Evolutionary conservation across 2,113 vertebrate species (phyloP).

Genomic region (Malurus melanocephalus): DNA sequence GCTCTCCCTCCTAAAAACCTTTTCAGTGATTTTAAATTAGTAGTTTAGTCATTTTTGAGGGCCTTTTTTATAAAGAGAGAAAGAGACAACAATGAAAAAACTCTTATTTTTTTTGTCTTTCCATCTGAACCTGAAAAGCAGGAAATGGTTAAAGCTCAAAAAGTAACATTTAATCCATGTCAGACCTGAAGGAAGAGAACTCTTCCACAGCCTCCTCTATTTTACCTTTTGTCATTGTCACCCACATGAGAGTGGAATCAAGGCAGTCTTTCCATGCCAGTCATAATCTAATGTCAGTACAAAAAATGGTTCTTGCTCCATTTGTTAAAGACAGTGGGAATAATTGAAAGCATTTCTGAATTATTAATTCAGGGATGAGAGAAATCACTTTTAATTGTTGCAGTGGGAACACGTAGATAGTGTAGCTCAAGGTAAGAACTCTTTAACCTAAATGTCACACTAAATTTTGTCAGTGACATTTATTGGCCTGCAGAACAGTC

Average conservation of each 20-base stretch:
- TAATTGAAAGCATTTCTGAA: neutral
- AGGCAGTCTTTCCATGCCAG: neutral
- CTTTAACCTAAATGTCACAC: neutral
- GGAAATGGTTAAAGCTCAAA: neutral
- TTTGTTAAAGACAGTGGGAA: neutral
- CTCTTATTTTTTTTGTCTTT: fast-evolving
- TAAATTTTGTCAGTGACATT: neutral
- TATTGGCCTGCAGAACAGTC: neutral
- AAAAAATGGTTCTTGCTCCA: neutral
- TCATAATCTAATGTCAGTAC: neutral
- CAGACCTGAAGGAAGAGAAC: neutral
- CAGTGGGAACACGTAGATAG: neutral
- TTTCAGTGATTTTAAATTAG: neutral
- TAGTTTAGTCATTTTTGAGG: neutral
- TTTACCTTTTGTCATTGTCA: neutral
- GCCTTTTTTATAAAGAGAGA: neutral
- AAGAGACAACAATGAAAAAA: neutral
- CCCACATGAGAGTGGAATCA: neutral
- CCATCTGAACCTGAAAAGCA: neutral
- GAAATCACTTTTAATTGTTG: neutral
- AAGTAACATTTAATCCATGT: neutral
- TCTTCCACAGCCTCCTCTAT: neutral
- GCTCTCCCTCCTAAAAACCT: neutral
- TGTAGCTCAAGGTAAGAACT: neutral
- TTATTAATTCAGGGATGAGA: neutral